Conservation (phyloP, 2,113 vertebrate species). For the Mola mola region DNA sequence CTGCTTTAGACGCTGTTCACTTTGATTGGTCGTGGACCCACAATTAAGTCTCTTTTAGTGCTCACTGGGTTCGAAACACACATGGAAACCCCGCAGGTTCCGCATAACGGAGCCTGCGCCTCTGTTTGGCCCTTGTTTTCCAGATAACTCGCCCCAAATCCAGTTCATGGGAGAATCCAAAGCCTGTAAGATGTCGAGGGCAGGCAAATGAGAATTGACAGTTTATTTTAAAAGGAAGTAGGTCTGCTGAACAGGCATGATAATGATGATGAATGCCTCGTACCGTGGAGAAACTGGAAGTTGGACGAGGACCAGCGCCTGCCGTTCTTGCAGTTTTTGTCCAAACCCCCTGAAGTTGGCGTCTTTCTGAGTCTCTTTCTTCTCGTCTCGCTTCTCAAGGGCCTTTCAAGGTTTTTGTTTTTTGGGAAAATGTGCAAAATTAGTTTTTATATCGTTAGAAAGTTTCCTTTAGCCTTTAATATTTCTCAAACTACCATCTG, state of each 20-base stretch:
- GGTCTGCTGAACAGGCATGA: constrained; percentile 60
- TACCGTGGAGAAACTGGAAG: constrained; percentile 63
- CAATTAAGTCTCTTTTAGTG: constrained; percentile 77
- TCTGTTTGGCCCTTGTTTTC: constrained; percentile 52
- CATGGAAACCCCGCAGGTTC: constrained; percentile 36
- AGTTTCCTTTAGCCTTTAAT: not conserved
- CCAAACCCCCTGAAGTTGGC: constrained; percentile 55
- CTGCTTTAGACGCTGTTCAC: constrained; percentile 66
- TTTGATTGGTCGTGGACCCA: constrained; percentile 73
- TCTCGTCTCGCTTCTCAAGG: constrained; percentile 30
- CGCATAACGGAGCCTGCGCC: constrained; percentile 11
- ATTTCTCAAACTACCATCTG: too few species aligned
- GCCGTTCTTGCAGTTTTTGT: constrained; percentile 52
- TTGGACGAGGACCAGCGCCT: constrained; percentile 72
- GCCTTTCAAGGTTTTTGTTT: constrained; percentile 22
- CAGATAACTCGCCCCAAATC: constrained; percentile 48
- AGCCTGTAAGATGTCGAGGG: constrained; percentile 60
- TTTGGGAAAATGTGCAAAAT: constrained; percentile 13
- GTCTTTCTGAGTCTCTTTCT: constrained; percentile 34
- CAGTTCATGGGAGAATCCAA: constrained; percentile 69
- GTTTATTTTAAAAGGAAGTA: constrained; percentile 74
- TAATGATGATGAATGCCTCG: constrained; percentile 75
- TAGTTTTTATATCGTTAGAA: constrained; percentile 30
- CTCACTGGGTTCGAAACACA: constrained; percentile 32
- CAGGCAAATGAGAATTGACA: constrained; percentile 75